A percentile compares a stretch with the other conserved stretches of the same genome.
phyloP scores from a whole-genome alignment of 1,140 invertebrate genomes.

The Intoshia linei region DNA sequence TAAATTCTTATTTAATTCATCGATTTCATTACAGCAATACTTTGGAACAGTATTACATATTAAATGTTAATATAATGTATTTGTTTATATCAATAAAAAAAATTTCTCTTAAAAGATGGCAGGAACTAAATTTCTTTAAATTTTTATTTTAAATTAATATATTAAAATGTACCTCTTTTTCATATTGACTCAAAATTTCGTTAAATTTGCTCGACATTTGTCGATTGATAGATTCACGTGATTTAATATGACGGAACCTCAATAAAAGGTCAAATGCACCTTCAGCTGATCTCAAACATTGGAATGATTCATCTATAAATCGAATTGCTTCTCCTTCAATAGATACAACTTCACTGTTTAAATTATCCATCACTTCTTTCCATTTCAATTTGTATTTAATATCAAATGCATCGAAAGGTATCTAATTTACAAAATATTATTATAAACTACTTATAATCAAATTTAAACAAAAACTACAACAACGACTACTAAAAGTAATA shows the following conservation, averaged over 20 bases:
- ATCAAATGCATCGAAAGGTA: slow-evolving; percentile 45
- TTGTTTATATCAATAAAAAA: background rate
- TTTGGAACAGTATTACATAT: background rate
- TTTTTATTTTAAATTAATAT: slow-evolving; percentile 29
- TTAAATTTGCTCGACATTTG: slow-evolving; percentile 45
- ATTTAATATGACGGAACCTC: slow-evolving; percentile 42
- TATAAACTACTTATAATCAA: background rate
- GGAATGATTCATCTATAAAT: slow-evolving; percentile 53
- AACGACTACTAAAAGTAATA: background rate
- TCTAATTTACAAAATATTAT: slow-evolving; percentile 10
- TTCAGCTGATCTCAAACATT: slow-evolving; percentile 38
- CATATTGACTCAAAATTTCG: slow-evolving; percentile 44
- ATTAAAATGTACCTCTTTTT: slow-evolving; percentile 35
- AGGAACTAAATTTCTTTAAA: slow-evolving; percentile 2
- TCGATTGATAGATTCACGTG: slow-evolving; percentile 33
- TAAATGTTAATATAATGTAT: background rate
- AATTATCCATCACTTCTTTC: slow-evolving; percentile 39
- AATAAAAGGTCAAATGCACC: slow-evolving; percentile 40
- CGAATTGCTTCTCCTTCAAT: slow-evolving; percentile 45
- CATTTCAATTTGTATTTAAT: slow-evolving; percentile 41
- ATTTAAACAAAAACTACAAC: background rate
- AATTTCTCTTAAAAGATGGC: background rate
- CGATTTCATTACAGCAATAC: background rate
- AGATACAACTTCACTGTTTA: slow-evolving; percentile 34
- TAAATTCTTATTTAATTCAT: background rate